A percentile compares a stretch with the other conserved stretches of the same genome.
These are phyloP conservation scores for Centropyge bicolor DNA, from an alignment of 2,797 vertebrate species.

Conservation along the genomic window DNA sequence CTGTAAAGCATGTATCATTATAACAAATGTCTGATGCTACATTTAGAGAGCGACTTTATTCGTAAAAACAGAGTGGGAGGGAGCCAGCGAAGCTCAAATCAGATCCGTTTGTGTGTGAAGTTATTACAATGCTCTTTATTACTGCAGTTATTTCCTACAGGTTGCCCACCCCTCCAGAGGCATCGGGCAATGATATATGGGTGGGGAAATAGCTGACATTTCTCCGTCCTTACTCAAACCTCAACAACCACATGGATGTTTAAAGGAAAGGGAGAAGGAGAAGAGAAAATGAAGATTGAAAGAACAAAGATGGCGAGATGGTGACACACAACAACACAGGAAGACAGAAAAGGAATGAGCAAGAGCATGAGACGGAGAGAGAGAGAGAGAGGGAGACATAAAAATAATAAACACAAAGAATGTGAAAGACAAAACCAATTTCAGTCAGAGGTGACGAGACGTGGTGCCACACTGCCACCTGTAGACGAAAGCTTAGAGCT, in stretches of 20 bases:
- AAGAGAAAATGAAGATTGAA: slow-evolving; percentile 34
- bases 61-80: slow-evolving; percentile 46
- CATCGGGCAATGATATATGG: slow-evolving; percentile 34
- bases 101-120: slow-evolving; percentile 48
- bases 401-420: slow-evolving; percentile 34
- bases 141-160: slow-evolving; percentile 51
- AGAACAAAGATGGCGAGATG: slow-evolving; percentile 37
- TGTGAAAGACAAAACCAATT: slow-evolving; percentile 32
- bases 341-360: slow-evolving; percentile 43
- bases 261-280: slow-evolving; percentile 36
- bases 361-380: slow-evolving; percentile 37
- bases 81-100: slow-evolving; percentile 27
- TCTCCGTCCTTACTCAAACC: slow-evolving; percentile 43
- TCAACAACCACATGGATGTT: slow-evolving; percentile 47
- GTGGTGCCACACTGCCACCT: slow-evolving; percentile 81
- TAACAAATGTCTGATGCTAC: slow-evolving; percentile 40
- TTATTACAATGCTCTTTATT: slow-evolving; percentile 59
- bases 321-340: slow-evolving; percentile 40
- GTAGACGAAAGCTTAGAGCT: slow-evolving; percentile 51
- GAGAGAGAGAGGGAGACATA: slow-evolving; percentile 15
- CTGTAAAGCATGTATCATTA: slow-evolving; percentile 21
- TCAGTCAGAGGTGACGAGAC: slow-evolving; percentile 14
- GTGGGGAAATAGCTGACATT: slow-evolving; percentile 15
- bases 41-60: slow-evolving; percentile 57
- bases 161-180: slow-evolving; percentile 60